Base-by-base conservation (phyloP, 1,140 invertebrate species). In the Wiebesia pumilae region DNA sequence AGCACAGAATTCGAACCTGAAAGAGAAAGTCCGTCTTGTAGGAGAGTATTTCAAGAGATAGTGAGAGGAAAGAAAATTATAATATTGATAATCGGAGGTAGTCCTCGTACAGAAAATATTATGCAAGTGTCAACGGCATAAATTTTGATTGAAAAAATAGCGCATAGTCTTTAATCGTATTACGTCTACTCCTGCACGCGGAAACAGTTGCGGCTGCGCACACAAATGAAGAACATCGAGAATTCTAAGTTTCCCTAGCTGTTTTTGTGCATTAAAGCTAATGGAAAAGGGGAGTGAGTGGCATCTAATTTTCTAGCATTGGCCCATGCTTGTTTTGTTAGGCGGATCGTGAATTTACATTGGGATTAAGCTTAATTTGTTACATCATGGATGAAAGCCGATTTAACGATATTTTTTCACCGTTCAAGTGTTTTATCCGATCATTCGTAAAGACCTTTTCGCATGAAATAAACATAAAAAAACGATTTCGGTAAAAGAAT, bases 61-160 rank as follows among this genome's bases (percentile, higher is more conserved):
- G 54, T 0, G 10, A 30, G 80, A 38, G 51, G 47, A 54, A 58
- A 19, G 33, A 82, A 0, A 75, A 35, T 38, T 54, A 30, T 58
- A 81, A 54, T 35, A 62, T 38, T 81, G 73, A 78, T 79, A 67
- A 78, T 75, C 85, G 80, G 40, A 69, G 51, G 30, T 27, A 47
- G 58, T 43, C 38, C 65, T 35, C 86, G 79, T 54, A 89, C 86
- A 38, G 88, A 90, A 90, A 90, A 90, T 90, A 90, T 90, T 90
- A 87, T 90, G 87, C 80, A 84, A 89, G 85, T 84, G 85, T 62
- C 78, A 69, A 38, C 82, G 89, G 90, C 90, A 90, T 90, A 90
- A 90, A 90, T 90, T n/a, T 90, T 90, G 85, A 81, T 77, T 87
- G 90, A 89, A 90, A 89, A 90, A 90, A 90, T 90, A 90, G 80